phyloP scores from a whole-genome alignment of 2,888 invertebrate species.

The Brachypterus glaber region DNA sequence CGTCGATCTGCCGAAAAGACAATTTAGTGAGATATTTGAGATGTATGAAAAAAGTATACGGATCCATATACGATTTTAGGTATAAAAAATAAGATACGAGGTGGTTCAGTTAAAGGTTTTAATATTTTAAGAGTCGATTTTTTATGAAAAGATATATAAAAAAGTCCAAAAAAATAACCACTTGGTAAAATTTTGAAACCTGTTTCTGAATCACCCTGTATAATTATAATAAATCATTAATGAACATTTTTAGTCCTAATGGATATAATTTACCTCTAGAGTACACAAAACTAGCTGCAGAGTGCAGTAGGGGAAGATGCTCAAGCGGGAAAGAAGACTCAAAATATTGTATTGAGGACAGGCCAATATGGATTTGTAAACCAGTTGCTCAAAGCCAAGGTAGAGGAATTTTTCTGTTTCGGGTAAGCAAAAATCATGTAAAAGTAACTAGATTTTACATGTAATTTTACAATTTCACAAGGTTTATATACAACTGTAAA shows the following conservation, averaged over 20 bases:
- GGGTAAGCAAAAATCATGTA: slow-evolving; percentile 47
- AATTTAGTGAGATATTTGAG: slow-evolving; percentile 66
- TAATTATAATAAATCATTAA: too few relatives aligned
- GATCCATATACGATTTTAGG: slow-evolving; percentile 76
- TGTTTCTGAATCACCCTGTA: too few relatives aligned
- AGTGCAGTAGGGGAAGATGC: slow-evolving; percentile 51
- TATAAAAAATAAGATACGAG: too few relatives aligned
- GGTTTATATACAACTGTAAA: slow-evolving; percentile 1
- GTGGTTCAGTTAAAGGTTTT: too few relatives aligned
- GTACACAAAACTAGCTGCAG: slow-evolving; percentile 73
- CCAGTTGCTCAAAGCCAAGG: slow-evolving; percentile 81
- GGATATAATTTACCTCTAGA: slow-evolving; percentile 76
- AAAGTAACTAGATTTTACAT: too few relatives aligned
- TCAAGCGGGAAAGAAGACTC: slow-evolving; percentile 38
- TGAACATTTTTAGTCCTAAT: slow-evolving; percentile 52
- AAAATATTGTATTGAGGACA: slow-evolving; percentile 38
- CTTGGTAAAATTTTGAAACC: too few relatives aligned
- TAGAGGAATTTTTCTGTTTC: slow-evolving; percentile 71
- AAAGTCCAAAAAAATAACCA: too few relatives aligned
- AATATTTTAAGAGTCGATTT: too few relatives aligned
- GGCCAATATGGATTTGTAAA: slow-evolving; percentile 75
- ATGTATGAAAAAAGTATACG: slow-evolving; percentile 74
- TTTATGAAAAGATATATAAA: too few relatives aligned
- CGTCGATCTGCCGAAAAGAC: slow-evolving; percentile 77
- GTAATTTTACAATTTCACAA: background rate